Conservation (phyloP, 1,140 invertebrate species). For the Formica exsecta region DNA sequence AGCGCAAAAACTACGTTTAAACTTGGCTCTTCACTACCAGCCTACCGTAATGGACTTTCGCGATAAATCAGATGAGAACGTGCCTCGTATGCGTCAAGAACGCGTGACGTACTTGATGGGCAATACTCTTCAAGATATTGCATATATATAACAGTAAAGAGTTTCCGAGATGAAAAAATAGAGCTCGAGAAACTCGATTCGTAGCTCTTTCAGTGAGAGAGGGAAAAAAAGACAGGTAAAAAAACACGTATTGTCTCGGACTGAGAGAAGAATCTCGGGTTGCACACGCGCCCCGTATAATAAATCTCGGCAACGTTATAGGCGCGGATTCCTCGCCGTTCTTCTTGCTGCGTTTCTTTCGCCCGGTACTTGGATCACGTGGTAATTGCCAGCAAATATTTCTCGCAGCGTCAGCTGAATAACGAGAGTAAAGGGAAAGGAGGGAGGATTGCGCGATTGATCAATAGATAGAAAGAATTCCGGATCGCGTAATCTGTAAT, state of each 20-base stretch:
- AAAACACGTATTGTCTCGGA: conserved; percentile 52
- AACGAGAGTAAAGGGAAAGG: conserved; percentile 49
- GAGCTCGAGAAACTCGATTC: conserved; percentile 22
- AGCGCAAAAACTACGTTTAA: conserved; percentile 17
- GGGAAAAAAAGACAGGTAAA: neutral
- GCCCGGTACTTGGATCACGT: conserved; percentile 46
- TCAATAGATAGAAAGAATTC: neutral
- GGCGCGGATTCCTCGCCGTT: conserved; percentile 63
- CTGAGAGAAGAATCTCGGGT: conserved; percentile 54
- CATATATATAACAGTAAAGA: neutral
- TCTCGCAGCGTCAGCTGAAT: conserved; percentile 67
- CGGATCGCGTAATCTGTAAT: neutral
- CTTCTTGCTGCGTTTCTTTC: conserved; percentile 67
- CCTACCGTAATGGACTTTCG: conserved; percentile 28
- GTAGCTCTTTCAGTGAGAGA: conserved; percentile 5
- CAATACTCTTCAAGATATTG: neutral
- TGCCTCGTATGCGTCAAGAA: neutral
- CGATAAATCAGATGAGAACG: conserved; percentile 38
- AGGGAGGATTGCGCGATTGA: conserved; percentile 18
- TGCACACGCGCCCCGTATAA: conserved; percentile 59
- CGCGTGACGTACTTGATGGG: neutral
- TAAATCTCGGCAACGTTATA: conserved; percentile 71
- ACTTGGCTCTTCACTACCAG: neutral
- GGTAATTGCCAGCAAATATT: conserved; percentile 71
- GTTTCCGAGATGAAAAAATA: neutral